These are phyloP conservation scores for Cerastis leucographa DNA, from an alignment of 2,888 invertebrate genomes.

Conservation along the genomic window DNA sequence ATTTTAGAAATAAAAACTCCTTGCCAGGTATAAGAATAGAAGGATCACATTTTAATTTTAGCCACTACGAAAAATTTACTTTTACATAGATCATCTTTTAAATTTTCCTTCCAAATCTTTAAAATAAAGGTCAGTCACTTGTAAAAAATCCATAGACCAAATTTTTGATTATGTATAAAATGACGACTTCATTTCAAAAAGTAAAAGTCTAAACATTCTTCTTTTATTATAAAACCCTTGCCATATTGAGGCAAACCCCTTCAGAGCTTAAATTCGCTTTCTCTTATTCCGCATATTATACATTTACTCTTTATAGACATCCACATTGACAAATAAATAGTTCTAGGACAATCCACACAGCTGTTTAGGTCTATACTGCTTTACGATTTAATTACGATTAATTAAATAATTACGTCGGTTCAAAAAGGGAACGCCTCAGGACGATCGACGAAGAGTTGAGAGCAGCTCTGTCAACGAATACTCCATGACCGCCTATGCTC, in stretches of 20 bases:
- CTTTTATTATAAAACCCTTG: neutral
- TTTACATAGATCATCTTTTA: slow-evolving; percentile 7
- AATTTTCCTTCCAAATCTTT: neutral
- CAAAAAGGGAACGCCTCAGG: too few species aligned
- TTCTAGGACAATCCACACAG: slow-evolving; percentile 17
- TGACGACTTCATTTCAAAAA: neutral
- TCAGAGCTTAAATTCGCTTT: slow-evolving; percentile 24
- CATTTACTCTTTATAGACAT: neutral
- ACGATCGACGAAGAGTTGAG: too few species aligned
- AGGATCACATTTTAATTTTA: slow-evolving; percentile 10
- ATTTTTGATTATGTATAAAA: neutral
- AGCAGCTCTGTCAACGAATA: too few species aligned
- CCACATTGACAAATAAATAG: slow-evolving; percentile 1
- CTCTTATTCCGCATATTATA: neutral
- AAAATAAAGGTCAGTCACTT: neutral
- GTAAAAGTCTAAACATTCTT: neutral
- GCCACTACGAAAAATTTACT: slow-evolving; percentile 16
- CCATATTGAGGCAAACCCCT: neutral
- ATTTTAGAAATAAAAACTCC: neutral
- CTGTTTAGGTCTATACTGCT: neutral
- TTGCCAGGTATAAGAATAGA: neutral
- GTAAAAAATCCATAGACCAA: neutral
- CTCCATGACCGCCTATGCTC: too few species aligned
- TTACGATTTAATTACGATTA: too few species aligned
- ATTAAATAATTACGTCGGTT: neutral